Evolutionary conservation across 2,797 vertebrate genomes (phyloP).

Genomic region (Orientallactaga sibirica): DNA sequence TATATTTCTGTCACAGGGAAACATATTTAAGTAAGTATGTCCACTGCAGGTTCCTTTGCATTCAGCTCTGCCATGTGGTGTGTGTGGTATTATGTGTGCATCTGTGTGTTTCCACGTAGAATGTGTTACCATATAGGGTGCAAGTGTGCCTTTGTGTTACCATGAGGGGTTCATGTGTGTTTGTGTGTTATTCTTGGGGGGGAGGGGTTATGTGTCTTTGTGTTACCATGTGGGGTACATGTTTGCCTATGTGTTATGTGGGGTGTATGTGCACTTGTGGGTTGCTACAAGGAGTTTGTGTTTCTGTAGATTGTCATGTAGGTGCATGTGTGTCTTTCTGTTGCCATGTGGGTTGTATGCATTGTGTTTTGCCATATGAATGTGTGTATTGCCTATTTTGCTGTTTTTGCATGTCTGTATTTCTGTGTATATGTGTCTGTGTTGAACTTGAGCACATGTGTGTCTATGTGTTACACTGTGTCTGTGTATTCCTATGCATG

Average conservation of each 20-base stretch:
- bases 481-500: neutral
- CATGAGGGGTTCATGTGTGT: neutral
- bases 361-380: neutral
- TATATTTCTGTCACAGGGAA: constrained; percentile 46
- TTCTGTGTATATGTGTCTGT: neutral
- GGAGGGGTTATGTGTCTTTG: no score
- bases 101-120: neutral
- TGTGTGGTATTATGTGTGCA: neutral
- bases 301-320: neutral
- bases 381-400: neutral
- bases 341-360: neutral
- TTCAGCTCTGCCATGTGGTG: neutral
- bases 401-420: neutral
- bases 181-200: neutral
- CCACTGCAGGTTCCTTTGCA: neutral
- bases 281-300: neutral
- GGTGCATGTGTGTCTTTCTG: neutral
- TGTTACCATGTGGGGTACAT: neutral
- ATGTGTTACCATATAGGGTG: neutral
- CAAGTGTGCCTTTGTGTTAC: neutral
- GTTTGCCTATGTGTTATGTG: neutral
- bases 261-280: neutral
- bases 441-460: neutral
- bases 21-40: constrained; percentile 43
- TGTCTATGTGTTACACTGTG: neutral